Conservation (phyloP, 2,113 vertebrate species). For the Maccullochella peelii region DNA sequence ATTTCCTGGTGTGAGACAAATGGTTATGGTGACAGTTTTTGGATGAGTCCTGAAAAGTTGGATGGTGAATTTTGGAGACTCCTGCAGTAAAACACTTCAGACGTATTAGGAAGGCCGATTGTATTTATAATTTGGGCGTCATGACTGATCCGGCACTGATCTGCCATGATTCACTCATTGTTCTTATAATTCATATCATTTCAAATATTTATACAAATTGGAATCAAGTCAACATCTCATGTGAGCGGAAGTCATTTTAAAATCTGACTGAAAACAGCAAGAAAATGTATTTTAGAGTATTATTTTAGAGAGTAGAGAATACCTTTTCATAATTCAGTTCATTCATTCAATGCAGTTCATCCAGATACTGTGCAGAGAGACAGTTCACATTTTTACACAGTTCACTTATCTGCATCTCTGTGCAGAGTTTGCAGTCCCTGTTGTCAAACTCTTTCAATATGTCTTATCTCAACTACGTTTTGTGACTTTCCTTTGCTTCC, state of each 20-base stretch:
- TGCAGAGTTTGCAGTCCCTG: slow-evolving; percentile 36
- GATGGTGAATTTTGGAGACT: background rate
- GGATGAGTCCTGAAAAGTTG: background rate
- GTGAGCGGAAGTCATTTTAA: background rate
- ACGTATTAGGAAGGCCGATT: background rate
- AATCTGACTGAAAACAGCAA: background rate
- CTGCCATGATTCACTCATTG: background rate
- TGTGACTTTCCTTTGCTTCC: background rate
- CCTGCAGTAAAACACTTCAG: background rate
- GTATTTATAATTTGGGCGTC: no score
- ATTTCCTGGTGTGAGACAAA: slow-evolving; percentile 32
- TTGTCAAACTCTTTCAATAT: slow-evolving; percentile 12
- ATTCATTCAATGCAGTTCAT: slow-evolving; percentile 18
- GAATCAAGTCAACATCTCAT: no score
- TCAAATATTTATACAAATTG: background rate
- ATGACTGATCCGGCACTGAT: no score
- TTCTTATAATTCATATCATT: background rate
- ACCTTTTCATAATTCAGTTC: background rate
- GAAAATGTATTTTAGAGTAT: no score
- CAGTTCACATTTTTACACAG: slow-evolving; percentile 36
- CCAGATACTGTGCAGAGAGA: slow-evolving; percentile 14
- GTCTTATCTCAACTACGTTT: background rate
- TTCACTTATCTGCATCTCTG: slow-evolving; percentile 18
- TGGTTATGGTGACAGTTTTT: slow-evolving; percentile 11
- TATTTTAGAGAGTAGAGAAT: background rate